A percentile compares a stretch with the other conserved stretches of the same genome.
Evolutionary conservation across 2,113 vertebrate genomes (phyloP).

Genomic region (Syngnathus floridae): DNA sequence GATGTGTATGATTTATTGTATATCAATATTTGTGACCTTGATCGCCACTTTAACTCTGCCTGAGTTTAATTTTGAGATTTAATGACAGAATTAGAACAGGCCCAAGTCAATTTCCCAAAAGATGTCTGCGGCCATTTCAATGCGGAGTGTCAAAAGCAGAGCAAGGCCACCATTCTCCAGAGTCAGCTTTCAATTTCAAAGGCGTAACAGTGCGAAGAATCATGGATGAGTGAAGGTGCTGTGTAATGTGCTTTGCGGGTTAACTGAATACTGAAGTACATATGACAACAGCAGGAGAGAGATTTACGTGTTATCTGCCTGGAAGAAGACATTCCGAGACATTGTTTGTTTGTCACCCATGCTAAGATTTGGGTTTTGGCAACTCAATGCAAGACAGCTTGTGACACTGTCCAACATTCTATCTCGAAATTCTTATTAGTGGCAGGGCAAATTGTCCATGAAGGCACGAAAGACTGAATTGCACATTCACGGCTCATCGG

Average conservation of each 20-base stretch:
- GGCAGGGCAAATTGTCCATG: conserved; percentile 7
- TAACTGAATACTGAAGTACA: not conserved
- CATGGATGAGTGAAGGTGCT: not conserved
- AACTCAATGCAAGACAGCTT: not conserved
- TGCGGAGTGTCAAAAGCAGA: not conserved
- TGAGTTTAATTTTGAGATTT: conserved; percentile 24
- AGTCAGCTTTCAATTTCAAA: conserved; percentile 8
- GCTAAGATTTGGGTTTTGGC: not conserved
- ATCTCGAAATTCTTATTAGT: not conserved
- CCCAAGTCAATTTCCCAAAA: conserved; percentile 13
- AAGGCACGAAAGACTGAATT: conserved; percentile 13
- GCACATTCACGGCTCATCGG: not conserved
- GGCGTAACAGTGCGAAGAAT: not conserved
- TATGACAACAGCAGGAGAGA: not conserved
- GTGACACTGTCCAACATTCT: not conserved
- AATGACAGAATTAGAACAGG: conserved; percentile 24
- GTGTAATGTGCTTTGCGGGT: not conserved
- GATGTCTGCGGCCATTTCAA: conserved; percentile 24
- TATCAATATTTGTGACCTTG: conserved; percentile 20
- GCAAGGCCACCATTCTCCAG: not conserved
- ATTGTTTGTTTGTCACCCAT: not conserved
- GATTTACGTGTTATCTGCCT: not conserved
- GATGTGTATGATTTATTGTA: not conserved
- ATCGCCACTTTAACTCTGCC: conserved; percentile 28
- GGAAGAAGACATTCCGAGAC: not conserved